Evolutionary conservation across 1,140 invertebrate species (phyloP).

Genomic region (Coenobita brevimanus): DNA sequence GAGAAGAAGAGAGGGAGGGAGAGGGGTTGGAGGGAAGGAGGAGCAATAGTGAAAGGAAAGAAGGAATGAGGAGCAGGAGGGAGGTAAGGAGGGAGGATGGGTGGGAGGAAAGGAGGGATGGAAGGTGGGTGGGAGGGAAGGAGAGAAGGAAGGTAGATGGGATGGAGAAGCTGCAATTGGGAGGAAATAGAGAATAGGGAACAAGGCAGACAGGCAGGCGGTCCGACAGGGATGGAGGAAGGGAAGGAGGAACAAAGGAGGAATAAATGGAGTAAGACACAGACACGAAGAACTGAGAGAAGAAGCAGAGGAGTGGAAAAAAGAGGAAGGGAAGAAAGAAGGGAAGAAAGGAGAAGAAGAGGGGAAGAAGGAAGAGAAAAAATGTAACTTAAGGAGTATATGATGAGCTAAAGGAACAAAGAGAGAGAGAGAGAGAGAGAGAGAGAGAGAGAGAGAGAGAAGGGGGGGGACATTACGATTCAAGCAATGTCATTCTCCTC

Average conservation of each 20-base stretch:
- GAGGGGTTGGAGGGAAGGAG: not conserved
- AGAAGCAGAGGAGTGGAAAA: conserved; percentile 5
- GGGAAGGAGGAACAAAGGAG: too few species aligned
- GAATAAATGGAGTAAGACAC: too few species aligned
- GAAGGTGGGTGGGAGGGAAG: not conserved
- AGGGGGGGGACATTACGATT: too few species aligned
- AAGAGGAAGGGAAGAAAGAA: not conserved
- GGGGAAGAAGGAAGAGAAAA: too few species aligned
- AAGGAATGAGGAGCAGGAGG: not conserved
- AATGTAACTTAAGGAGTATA: too few species aligned
- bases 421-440: too few species aligned
- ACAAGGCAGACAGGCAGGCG: not conserved
- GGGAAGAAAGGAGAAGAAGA: too few species aligned
- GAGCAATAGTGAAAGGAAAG: not conserved
- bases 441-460: too few species aligned
- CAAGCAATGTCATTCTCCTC: too few species aligned
- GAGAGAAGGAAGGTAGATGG: not conserved
- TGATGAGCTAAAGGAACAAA: too few species aligned
- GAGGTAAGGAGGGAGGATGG: not conserved
- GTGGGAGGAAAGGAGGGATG: not conserved
- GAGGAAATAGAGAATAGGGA: not conserved
- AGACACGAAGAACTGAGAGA: too few species aligned
- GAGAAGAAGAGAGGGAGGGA: not conserved
- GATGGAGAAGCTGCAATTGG: conserved; percentile 2
- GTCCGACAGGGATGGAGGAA: conserved; percentile 7